A percentile compares a stretch with the other conserved stretches of the same genome.
These are phyloP conservation scores for Stenichneumon culpator DNA, from an alignment of 2,888 invertebrate species.

Conservation along the genomic window DNA sequence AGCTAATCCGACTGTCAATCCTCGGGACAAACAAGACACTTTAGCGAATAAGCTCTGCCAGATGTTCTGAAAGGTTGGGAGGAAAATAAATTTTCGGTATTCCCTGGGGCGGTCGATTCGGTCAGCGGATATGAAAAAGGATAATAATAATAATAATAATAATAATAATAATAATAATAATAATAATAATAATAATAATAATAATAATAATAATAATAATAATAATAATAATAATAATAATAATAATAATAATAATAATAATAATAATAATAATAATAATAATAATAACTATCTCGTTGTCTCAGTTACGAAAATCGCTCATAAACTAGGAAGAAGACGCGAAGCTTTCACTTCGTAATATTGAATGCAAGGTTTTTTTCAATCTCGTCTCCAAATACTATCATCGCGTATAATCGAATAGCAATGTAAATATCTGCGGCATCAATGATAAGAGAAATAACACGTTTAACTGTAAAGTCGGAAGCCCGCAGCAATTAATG, in stretches of 20 bases:
- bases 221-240: background rate
- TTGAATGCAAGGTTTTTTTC: background rate
- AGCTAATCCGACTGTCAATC: slow-evolving; percentile 26
- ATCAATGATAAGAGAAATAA: background rate
- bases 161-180: slow-evolving; percentile 1
- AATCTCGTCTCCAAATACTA: background rate
- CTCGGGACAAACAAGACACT: background rate
- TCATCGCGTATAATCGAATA: background rate
- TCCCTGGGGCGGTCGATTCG: slow-evolving; percentile 42
- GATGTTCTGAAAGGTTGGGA: slow-evolving; percentile 32
- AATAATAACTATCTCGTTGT: background rate
- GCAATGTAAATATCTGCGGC: background rate
- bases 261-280: background rate
- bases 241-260: background rate
- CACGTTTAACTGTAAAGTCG: background rate
- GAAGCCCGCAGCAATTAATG: background rate
- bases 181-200: background rate
- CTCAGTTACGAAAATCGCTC: background rate
- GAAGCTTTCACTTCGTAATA: background rate
- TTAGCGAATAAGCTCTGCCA: background rate
- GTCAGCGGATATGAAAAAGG: background rate
- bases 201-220: background rate
- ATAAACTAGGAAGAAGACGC: background rate
- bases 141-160: background rate
- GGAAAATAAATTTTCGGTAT: slow-evolving; percentile 52